Base-by-base conservation (phyloP, 2,888 invertebrate genomes). In the Ypsolopha sequella region DNA sequence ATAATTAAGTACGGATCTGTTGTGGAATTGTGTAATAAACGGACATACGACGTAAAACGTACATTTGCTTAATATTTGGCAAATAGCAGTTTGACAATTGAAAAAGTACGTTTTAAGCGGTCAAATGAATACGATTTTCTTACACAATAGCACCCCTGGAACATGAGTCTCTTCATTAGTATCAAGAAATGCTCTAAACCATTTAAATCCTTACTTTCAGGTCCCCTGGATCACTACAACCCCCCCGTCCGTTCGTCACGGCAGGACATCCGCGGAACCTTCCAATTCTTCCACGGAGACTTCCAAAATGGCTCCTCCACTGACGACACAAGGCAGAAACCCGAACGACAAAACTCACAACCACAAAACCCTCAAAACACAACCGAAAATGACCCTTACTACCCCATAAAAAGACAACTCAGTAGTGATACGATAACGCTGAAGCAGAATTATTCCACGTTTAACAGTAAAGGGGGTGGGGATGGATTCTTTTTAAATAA, bases 181-280 rank as follows among this genome's bases (percentile, higher is more conserved):
- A 24, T 24, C 24, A 24, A 24, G 24, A 24, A 24, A 24, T 24
- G 24, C 24, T 3, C 4, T 24, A 4, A 24, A 24, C 24, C 24
- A 24, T 24, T 24, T 24, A 24, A 24, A 24, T 24, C 2, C 34
- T 13, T 36, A 6, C 36, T 47, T 43, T 0, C 71, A 87, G 87
- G 78, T 55, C 87, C 85, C 0, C 62, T 89, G 41, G 92, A 93
- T 63, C 7, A 9, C 54, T 91, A 92, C 55, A 91, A 92, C 51
- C 88, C 91, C 38, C 91, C 92, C 0, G 88, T 92, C 1, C 89
- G 94, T 50, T 93, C 94, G 9, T 91, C 92, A 43, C 87, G 92
- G 39, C 93, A 93, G 61, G 94, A 95, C 79, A 92, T 92, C 46
- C 87, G 91, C 56, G 91, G 92, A 57, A 91, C 92, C 24, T 81